These are phyloP conservation scores for Macrocentrus cingulum DNA, from an alignment of 1,140 invertebrate species.

Conservation along the genomic window DNA sequence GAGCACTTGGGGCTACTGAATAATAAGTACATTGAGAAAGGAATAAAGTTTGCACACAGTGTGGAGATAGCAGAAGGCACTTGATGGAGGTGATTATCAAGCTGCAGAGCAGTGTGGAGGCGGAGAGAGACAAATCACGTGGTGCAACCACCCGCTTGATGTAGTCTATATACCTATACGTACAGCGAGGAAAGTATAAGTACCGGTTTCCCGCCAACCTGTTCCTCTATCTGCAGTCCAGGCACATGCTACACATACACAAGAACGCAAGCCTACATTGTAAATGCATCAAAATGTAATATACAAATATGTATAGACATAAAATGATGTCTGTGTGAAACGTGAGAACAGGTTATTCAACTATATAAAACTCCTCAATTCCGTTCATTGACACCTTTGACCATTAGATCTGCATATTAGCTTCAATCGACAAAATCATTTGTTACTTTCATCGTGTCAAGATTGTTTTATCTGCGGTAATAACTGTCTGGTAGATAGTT, in stretches of 20 bases:
- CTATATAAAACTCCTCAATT: not conserved
- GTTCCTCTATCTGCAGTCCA: slow-evolving; percentile 23
- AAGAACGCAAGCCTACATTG: slow-evolving; percentile 18
- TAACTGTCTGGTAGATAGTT: no score
- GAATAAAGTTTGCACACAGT: not conserved
- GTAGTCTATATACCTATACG: slow-evolving; percentile 1
- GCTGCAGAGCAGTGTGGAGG: not conserved
- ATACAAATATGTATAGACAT: not conserved
- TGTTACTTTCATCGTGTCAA: no score
- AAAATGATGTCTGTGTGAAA: not conserved
- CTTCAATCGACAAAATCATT: no score
- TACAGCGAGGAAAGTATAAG: slow-evolving; percentile 10
- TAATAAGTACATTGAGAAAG: not conserved
- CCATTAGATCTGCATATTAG: not conserved
- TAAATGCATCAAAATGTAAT: not conserved
- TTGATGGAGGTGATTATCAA: not conserved
- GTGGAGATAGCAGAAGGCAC: not conserved
- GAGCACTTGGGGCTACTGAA: not conserved
- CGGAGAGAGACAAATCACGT: slow-evolving; percentile 6
- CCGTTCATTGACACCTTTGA: not conserved
- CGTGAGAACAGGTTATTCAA: not conserved
- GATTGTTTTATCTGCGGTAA: no score
- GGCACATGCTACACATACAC: slow-evolving; percentile 9
- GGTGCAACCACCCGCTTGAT: slow-evolving; percentile 11
- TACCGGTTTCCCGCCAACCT: slow-evolving; percentile 29